Percentiles rank a stretch among this genome's conserved stretches.
These are phyloP conservation scores for Trypoxylus dichotomus DNA, from an alignment of 1,140 invertebrate species.

Conservation along the genomic window DNA sequence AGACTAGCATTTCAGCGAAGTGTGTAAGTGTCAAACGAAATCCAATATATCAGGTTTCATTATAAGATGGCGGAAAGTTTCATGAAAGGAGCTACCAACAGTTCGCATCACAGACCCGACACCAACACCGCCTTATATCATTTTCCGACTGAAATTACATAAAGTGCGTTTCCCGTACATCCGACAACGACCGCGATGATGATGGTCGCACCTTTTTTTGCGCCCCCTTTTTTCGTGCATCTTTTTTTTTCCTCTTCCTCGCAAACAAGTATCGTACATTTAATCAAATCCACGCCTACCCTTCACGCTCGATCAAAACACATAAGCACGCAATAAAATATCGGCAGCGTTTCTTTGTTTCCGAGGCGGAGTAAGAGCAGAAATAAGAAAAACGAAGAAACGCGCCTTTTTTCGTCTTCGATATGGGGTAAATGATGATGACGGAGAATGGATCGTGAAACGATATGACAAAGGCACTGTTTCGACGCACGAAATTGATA, in stretches of 20 bases:
- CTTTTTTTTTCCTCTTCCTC: background rate
- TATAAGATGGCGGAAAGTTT: background rate
- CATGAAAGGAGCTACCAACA: background rate
- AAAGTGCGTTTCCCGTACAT: background rate
- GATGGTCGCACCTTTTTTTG: constrained; percentile 20
- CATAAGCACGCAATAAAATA: constrained; percentile 25
- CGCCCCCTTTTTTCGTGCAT: background rate
- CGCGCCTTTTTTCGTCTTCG: background rate
- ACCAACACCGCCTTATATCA: constrained; percentile 1
- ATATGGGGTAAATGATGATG: constrained; percentile 5
- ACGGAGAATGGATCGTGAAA: constrained; percentile 9
- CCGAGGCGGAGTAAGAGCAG: background rate
- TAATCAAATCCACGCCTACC: constrained; percentile 24
- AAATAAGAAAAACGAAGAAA: background rate
- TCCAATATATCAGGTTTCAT: constrained; percentile 25
- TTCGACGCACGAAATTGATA: constrained; percentile 10
- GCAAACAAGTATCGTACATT: constrained; percentile 15
- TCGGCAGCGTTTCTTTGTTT: background rate
- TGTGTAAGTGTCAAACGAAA: constrained; percentile 23
- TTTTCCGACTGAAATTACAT: constrained; percentile 13
- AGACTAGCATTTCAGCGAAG: constrained; percentile 23
- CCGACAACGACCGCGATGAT: too few relatives aligned
- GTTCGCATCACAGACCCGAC: background rate
- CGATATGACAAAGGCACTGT: background rate
- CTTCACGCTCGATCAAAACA: constrained; percentile 23